Evolutionary conservation across 2,797 vertebrate species (phyloP).

Genomic region (Scyliorhinus canicula): DNA sequence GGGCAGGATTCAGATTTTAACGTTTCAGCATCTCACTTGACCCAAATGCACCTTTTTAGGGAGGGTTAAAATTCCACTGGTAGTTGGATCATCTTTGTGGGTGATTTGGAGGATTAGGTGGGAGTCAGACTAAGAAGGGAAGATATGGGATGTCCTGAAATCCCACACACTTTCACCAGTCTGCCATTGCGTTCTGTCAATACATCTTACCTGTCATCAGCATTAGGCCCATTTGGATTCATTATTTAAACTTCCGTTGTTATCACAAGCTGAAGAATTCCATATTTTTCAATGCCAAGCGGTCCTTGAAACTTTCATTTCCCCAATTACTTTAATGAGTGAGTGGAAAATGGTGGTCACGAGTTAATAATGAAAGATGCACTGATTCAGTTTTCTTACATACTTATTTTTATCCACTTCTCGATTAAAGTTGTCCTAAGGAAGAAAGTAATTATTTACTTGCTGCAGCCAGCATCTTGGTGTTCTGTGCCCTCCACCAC

Average conservation of each 20-base stretch:
- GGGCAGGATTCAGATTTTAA: too few relatives aligned
- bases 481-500: neutral
- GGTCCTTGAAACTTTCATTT: neutral
- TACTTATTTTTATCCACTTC: neutral
- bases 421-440: neutral
- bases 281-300: neutral
- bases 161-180: too few relatives aligned
- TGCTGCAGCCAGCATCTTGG: neutral
- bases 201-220: too few relatives aligned
- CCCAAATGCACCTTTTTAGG: too few relatives aligned
- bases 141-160: too few relatives aligned
- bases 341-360: neutral
- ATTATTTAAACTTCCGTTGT: neutral
- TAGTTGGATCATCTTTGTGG: too few relatives aligned
- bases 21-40: too few relatives aligned
- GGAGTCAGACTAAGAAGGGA: too few relatives aligned
- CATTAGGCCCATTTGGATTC: too few relatives aligned
- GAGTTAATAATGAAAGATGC: neutral
- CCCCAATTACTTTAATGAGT: neutral
- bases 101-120: too few relatives aligned
- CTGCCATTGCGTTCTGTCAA: too few relatives aligned
- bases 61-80: too few relatives aligned
- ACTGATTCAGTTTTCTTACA: neutral
- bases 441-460: neutral
- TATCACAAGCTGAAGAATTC: neutral